These are phyloP conservation scores for Melanotaenia maccullochi DNA, from an alignment of 2,797 vertebrate species.

Conservation along the genomic window DNA sequence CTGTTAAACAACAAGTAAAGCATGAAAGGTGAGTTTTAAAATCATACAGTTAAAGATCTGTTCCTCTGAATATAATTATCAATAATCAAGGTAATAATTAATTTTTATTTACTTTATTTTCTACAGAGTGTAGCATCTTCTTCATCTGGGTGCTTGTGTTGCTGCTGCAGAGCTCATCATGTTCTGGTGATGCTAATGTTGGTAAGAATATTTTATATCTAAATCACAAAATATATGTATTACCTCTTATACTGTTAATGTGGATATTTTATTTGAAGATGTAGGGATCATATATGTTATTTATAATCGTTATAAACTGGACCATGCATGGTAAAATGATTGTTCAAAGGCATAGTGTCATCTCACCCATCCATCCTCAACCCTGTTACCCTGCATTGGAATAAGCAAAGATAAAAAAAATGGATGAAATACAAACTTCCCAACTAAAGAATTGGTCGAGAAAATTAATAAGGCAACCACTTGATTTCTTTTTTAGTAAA, in stretches of 20 bases:
- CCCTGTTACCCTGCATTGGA: too few relatives aligned
- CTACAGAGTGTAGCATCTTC: constrained; percentile 35
- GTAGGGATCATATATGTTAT: background rate
- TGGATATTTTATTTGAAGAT: background rate
- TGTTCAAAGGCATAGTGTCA: too few relatives aligned
- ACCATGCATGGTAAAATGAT: too few relatives aligned
- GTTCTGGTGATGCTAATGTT: constrained; percentile 31
- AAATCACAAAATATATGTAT: background rate
- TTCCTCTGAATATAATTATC: background rate
- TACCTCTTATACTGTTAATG: background rate
- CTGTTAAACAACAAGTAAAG: background rate
- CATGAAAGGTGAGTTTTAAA: constrained; percentile 64
- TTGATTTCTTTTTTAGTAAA: too few relatives aligned
- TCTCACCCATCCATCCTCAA: too few relatives aligned
- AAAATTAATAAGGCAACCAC: too few relatives aligned
- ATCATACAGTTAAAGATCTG: background rate
- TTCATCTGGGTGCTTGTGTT: constrained; percentile 33
- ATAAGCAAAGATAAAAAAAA: too few relatives aligned
- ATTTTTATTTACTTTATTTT: background rate
- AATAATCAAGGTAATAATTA: background rate
- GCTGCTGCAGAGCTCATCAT: constrained; percentile 42
- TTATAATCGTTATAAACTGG: too few relatives aligned
- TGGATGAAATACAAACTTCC: too few relatives aligned
- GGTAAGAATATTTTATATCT: constrained; percentile 41
- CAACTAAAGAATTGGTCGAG: too few relatives aligned